Conservation (phyloP, 23 tunicate species). For the Phallusia fumigata region DNA sequence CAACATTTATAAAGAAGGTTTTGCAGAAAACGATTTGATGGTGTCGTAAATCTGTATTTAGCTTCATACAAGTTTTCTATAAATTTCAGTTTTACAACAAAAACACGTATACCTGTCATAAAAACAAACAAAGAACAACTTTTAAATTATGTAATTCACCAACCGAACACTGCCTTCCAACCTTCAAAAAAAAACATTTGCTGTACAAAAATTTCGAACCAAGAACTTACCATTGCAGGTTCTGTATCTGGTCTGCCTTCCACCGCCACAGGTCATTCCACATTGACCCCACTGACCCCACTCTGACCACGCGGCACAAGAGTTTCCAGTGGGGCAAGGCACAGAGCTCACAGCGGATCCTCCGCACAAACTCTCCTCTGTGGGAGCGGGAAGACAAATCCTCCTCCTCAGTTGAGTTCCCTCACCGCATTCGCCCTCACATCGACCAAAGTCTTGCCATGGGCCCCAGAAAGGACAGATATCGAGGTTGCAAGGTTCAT, state of each 20-base stretch:
- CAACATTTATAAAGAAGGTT: no score
- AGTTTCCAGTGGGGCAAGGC: not conserved
- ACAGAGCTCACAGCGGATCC: slow-evolving; percentile 19
- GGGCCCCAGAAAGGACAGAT: slow-evolving; percentile 57
- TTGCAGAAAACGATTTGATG: no score
- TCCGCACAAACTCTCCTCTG: slow-evolving; percentile 17
- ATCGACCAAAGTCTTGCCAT: slow-evolving; percentile 47
- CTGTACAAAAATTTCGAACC: no score
- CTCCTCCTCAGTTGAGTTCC: slow-evolving; percentile 35
- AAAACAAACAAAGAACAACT: no score
- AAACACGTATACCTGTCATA: no score
- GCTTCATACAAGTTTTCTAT: no score
- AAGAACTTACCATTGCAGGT: slow-evolving; percentile 49
- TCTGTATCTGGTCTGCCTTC: slow-evolving; percentile 37
- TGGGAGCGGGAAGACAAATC: slow-evolving; percentile 24
- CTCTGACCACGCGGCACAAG: slow-evolving; percentile 45
- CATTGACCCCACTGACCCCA: slow-evolving; percentile 53
- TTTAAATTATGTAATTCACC: no score
- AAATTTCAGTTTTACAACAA: no score
- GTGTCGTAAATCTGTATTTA: no score
- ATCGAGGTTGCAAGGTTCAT: slow-evolving; percentile 16
- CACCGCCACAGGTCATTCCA: slow-evolving; percentile 72
- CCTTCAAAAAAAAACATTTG: no score
- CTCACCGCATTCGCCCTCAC: slow-evolving; percentile 46
- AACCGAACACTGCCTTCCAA: no score